These are phyloP conservation scores for Apamea crenata DNA, from an alignment of 2,888 invertebrate species.

Conservation along the genomic window DNA sequence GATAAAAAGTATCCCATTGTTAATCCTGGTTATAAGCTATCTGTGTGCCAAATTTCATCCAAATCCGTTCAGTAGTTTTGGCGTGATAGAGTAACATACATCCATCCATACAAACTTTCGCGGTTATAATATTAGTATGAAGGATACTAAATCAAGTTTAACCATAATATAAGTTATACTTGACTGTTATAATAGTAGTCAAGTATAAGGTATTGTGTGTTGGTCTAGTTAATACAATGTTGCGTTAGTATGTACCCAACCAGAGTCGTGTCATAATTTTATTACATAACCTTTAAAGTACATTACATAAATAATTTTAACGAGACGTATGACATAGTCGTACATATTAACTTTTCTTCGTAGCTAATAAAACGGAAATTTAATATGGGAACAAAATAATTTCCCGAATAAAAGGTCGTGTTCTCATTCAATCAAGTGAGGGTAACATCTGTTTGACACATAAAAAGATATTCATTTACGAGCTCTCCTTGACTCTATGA, in stretches of 20 bases:
- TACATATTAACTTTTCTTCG: conserved; percentile 35
- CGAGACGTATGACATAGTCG: not conserved
- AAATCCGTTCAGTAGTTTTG: too few relatives aligned
- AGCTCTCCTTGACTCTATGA: conserved; percentile 24
- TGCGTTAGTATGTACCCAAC: not conserved
- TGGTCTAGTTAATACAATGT: not conserved
- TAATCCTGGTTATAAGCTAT: too few relatives aligned
- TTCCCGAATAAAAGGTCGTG: conserved; percentile 44
- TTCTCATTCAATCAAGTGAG: conserved; percentile 54
- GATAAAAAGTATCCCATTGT: too few relatives aligned
- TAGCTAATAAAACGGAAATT: conserved; percentile 52
- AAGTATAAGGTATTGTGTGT: too few relatives aligned
- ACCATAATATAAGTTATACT: too few relatives aligned
- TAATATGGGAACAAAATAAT: conserved; percentile 51
- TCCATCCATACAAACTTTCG: too few relatives aligned
- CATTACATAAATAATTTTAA: conserved; percentile 8
- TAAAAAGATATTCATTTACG: conserved; percentile 55
- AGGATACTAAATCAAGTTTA: not conserved
- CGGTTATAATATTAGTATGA: too few relatives aligned
- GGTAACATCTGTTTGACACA: conserved; percentile 51
- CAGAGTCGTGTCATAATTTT: not conserved
- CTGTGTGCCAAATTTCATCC: too few relatives aligned
- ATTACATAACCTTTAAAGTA: not conserved
- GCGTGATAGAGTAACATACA: too few relatives aligned
- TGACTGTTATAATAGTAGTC: too few relatives aligned